Evolutionary conservation across 2,888 invertebrate species (phyloP).

Genomic region (Odontocerum albicorne): DNA sequence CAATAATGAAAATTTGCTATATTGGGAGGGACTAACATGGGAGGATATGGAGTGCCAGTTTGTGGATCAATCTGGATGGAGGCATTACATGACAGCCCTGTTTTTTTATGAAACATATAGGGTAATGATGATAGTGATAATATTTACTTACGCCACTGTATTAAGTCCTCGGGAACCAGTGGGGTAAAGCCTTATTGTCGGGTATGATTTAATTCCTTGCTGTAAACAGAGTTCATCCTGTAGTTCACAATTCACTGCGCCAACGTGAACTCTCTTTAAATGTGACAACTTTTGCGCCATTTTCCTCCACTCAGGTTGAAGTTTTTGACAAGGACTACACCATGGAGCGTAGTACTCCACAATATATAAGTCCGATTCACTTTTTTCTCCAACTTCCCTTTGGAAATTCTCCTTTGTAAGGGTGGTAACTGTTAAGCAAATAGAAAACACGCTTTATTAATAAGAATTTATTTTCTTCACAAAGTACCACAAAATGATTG

Average conservation of each 20-base stretch:
- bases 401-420: conserved; percentile 59
- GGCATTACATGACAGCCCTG: too few species aligned
- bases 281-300: conserved; percentile 60
- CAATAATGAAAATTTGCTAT: too few species aligned
- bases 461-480: too few species aligned
- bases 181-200: conserved; percentile 69
- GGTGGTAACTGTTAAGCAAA: conserved; percentile 36
- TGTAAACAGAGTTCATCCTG: conserved; percentile 58
- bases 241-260: conserved; percentile 67
- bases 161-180: conserved; percentile 53
- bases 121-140: too few species aligned
- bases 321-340: conserved; percentile 73
- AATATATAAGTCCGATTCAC: conserved; percentile 61
- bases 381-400: conserved; percentile 54
- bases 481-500: too few species aligned
- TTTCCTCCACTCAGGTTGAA: conserved; percentile 67
- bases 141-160: conserved; percentile 55
- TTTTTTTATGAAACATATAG: too few species aligned
- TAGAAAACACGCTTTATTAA: too few species aligned
- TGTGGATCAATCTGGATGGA: not conserved
- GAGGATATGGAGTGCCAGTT: not conserved
- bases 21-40: too few species aligned
- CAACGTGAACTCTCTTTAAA: conserved; percentile 58
- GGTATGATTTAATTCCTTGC: conserved; percentile 66
- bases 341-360: conserved; percentile 75